Conservation (phyloP, 2,797 vertebrate genomes). For the Lates japonicus region DNA sequence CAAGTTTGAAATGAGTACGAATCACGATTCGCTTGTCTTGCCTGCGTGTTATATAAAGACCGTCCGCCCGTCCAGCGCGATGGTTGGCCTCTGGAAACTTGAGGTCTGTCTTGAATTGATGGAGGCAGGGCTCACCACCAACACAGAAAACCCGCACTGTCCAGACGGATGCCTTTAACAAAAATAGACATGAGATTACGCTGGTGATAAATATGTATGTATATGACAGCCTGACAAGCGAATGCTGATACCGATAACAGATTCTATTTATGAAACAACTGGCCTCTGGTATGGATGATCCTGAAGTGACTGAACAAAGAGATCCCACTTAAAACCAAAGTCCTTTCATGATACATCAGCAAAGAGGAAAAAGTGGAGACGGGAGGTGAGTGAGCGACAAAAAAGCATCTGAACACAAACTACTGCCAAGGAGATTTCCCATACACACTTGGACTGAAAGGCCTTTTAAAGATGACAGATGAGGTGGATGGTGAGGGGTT, state of each 20-base stretch:
- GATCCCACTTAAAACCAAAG: conserved; percentile 62
- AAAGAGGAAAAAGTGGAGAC: conserved; percentile 43
- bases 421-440: conserved; percentile 56
- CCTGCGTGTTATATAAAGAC: too few species aligned
- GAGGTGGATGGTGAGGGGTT: too few species aligned
- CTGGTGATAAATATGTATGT: conserved; percentile 73
- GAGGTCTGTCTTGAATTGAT: too few species aligned
- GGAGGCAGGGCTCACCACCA: too few species aligned
- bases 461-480: conserved; percentile 64
- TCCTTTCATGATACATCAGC: conserved; percentile 73
- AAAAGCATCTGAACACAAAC: conserved; percentile 38
- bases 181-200: too few species aligned
- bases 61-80: too few species aligned
- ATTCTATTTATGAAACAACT: conserved; percentile 82
- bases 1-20: too few species aligned
- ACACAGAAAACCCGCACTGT: conserved; percentile 80
- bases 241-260: conserved; percentile 87
- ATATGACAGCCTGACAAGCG: conserved; percentile 80
- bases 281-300: conserved; percentile 69
- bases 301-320: conserved; percentile 64
- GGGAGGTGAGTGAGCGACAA: conserved; percentile 23
- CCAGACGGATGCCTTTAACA: conserved; percentile 88
- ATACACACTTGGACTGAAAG: conserved; percentile 68
- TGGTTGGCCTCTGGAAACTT: too few species aligned
- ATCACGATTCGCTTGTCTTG: too few species aligned